A percentile compares a stretch with the other conserved stretches of the same genome.
Conservation (phyloP, 2,888 invertebrate species). For the Agonopterix heracliana region DNA sequence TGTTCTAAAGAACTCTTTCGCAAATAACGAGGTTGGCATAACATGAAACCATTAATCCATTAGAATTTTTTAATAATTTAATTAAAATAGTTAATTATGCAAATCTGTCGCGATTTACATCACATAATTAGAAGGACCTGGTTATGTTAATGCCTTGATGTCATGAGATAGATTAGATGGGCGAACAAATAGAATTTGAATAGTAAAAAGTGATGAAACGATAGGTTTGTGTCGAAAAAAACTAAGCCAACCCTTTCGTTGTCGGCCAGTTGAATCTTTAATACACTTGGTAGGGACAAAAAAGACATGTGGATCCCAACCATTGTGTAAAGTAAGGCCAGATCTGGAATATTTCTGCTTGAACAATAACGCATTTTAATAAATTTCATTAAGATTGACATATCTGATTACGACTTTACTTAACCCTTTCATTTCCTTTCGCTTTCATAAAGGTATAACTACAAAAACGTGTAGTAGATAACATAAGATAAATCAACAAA, state of each 20-base stretch:
- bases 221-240: conserved; percentile 55
- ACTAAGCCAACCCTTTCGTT: conserved; percentile 63
- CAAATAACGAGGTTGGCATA: conserved; percentile 30
- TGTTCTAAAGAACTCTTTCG: conserved; percentile 31
- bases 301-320: conserved; percentile 52
- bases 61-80: conserved; percentile 31
- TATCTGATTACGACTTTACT: conserved; percentile 52
- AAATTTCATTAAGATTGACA: conserved; percentile 73
- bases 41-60: conserved; percentile 30
- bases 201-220: conserved; percentile 51
- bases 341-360: conserved; percentile 60
- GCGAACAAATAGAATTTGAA: conserved; percentile 39
- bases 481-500: conserved; percentile 12
- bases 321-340: conserved; percentile 62
- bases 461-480: background rate
- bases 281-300: conserved; percentile 55
- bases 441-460: conserved; percentile 24
- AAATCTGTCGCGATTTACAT: background rate
- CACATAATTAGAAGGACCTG: conserved; percentile 11
- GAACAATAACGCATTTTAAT: conserved; percentile 71
- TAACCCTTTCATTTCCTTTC: conserved; percentile 40
- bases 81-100: background rate
- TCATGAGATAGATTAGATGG: conserved; percentile 33
- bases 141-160: conserved; percentile 29
- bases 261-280: conserved; percentile 54